phyloP scores from a whole-genome alignment of 2,113 vertebrate genomes.

The Micromys minutus region DNA sequence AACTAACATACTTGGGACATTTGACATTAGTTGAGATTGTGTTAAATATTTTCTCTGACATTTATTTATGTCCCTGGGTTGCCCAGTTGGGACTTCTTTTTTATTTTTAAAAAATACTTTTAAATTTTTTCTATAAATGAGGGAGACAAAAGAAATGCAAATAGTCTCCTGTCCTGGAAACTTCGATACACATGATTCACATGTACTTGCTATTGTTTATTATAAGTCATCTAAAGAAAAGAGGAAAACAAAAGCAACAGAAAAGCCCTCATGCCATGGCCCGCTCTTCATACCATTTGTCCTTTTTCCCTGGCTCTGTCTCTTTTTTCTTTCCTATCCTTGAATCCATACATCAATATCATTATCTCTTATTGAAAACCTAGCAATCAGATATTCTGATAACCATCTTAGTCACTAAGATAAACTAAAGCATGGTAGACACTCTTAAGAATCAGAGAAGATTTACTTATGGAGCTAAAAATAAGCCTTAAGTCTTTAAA shows the following conservation, averaged over 20 bases:
- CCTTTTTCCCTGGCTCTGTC: neutral
- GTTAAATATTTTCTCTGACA: slow-evolving; percentile 21
- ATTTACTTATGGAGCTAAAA: neutral
- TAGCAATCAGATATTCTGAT: neutral
- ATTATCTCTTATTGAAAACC: neutral
- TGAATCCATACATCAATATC: neutral
- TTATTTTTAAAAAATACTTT: neutral
- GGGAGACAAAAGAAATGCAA: neutral
- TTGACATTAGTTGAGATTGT: neutral
- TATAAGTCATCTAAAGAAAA: neutral
- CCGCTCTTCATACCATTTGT: neutral
- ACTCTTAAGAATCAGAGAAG: neutral
- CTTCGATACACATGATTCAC: neutral
- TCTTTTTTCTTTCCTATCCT: neutral
- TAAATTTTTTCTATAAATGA: neutral
- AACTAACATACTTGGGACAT: neutral
- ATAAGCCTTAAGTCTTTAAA: slow-evolving; percentile 44
- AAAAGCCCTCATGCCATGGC: neutral
- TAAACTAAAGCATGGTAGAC: neutral
- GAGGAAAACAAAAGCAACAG: neutral
- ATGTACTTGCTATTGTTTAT: neutral
- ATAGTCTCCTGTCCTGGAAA: neutral
- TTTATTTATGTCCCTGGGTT: neutral
- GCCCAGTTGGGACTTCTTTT: neutral
- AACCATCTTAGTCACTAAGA: neutral